Evolutionary conservation across 2,113 vertebrate genomes (phyloP).

Genomic region (Megaceryle torquata): DNA sequence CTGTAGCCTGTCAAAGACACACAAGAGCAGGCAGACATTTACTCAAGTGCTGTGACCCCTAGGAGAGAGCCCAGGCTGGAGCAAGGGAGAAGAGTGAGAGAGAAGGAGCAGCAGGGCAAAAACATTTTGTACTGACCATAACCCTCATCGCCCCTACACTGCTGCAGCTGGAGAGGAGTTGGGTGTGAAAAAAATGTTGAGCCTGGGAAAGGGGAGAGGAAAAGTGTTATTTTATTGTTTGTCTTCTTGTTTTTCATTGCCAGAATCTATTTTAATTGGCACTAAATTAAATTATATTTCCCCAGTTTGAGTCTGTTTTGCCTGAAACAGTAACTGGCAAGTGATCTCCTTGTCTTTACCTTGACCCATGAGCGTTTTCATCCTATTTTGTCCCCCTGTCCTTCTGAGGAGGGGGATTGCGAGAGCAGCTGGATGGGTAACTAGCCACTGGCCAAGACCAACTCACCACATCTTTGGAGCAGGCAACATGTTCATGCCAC

Average conservation of each 20-base stretch:
- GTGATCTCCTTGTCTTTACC: not conserved
- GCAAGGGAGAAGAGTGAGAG: not conserved
- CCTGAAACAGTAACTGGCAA: not conserved
- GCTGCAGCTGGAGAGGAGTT: not conserved
- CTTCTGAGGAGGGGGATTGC: not conserved
- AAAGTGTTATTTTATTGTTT: not conserved
- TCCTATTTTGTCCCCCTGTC: not conserved
- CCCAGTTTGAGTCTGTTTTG: not conserved
- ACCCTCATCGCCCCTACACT: not conserved
- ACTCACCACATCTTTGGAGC: not conserved
- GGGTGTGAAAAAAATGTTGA: not conserved
- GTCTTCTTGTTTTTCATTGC: not conserved
- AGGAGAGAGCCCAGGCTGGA: not conserved
- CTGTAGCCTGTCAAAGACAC: not conserved
- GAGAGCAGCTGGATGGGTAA: not conserved
- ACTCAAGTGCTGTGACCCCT: not conserved
- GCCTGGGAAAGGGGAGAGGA: not conserved
- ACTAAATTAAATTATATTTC: not conserved
- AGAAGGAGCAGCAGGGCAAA: not conserved
- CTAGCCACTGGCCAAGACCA: not conserved
- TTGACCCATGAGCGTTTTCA: not conserved
- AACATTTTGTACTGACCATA: not conserved
- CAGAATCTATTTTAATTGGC: not conserved
- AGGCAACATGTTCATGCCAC: not conserved
- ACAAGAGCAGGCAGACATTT: not conserved